A percentile compares a stretch with the other conserved stretches of the same genome.
Evolutionary conservation across 2,888 invertebrate species (phyloP).

Genomic region (Seladonia tumulorum): DNA sequence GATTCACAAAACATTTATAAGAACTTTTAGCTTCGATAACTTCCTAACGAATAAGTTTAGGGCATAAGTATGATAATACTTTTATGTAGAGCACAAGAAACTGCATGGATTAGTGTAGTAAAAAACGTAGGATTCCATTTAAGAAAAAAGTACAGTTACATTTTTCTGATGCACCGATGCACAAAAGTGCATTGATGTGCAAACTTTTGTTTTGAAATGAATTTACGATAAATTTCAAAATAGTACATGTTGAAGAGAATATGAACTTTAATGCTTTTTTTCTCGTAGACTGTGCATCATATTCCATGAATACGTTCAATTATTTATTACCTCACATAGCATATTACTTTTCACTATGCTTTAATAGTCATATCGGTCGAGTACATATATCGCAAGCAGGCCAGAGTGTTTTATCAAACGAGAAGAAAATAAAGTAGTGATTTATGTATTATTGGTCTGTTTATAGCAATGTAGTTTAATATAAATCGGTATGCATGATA

Average conservation of each 20-base stretch:
- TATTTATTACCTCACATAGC: background rate
- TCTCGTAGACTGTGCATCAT: background rate
- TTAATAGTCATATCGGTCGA: background rate
- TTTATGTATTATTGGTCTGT: background rate
- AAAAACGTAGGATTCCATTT: no score
- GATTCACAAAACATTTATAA: no score
- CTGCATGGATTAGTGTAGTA: no score
- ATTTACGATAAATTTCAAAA: background rate
- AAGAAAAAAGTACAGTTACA: no score
- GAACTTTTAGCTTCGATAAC: no score
- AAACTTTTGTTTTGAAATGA: no score
- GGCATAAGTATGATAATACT: no score
- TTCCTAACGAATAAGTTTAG: no score
- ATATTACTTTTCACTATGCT: background rate
- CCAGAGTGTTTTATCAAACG: background rate
- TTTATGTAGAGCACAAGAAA: no score
- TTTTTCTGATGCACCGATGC: no score
- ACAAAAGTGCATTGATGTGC: no score
- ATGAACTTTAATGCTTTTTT: background rate
- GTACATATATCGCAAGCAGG: background rate
- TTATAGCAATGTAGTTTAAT: background rate
- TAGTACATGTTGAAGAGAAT: background rate
- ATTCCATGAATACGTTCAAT: background rate
- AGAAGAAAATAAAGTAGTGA: background rate
- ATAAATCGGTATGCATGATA: constrained; percentile 1